Conservation (phyloP, 2,113 vertebrate species). For the Ibidorhyncha struthersii region DNA sequence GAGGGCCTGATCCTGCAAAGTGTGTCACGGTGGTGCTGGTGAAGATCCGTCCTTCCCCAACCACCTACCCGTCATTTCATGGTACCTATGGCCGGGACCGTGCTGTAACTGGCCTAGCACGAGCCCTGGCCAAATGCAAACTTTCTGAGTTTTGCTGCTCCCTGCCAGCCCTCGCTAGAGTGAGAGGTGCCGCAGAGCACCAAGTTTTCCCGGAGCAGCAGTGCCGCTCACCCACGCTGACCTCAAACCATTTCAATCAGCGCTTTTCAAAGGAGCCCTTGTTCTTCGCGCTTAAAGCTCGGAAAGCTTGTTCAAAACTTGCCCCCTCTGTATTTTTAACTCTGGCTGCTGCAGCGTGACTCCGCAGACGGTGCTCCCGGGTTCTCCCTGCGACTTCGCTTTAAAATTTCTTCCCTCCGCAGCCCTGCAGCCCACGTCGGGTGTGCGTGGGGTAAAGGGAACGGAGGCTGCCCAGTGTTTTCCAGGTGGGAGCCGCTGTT, state of each 20-base stretch:
- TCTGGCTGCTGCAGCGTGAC: neutral
- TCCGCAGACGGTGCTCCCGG: accelerated
- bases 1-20: neutral
- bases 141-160: neutral
- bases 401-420: neutral
- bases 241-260: neutral
- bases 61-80: accelerated
- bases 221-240: neutral
- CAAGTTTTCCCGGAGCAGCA: neutral
- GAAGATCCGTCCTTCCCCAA: neutral
- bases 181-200: accelerated
- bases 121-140: neutral
- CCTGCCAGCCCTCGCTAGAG: neutral
- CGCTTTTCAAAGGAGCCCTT: neutral
- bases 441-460: accelerated
- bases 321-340: neutral
- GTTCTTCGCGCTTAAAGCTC: neutral
- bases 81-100: accelerated
- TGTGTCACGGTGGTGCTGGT: too few species aligned
- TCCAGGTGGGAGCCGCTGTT: accelerated
- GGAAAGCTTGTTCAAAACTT: neutral
- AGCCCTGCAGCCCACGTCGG: neutral
- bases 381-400: neutral
- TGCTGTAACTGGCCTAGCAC: neutral
- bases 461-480: neutral